Percentiles rank a stretch among this genome's conserved stretches.
Conservation (phyloP, 2,113 vertebrate species). For the Bos indicus region DNA sequence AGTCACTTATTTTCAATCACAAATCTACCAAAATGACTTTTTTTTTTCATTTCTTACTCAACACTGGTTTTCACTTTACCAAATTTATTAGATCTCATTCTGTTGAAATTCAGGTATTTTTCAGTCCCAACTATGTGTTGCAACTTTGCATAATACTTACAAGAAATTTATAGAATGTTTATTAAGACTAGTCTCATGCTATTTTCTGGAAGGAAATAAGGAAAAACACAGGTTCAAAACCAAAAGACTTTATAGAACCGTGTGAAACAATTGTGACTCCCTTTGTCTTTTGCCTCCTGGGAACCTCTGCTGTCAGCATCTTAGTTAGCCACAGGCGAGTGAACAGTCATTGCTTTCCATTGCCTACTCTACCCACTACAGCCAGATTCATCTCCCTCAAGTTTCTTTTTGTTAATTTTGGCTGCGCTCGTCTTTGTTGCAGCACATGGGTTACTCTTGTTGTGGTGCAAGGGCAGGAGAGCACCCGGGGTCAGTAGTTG, state of each 20-base stretch:
- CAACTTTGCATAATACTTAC: neutral
- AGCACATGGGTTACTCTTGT: neutral
- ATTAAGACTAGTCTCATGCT: neutral
- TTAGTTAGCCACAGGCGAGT: neutral
- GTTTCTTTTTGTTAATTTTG: neutral
- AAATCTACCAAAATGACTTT: neutral
- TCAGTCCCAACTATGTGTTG: neutral
- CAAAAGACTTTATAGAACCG: neutral
- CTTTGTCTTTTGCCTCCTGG: neutral
- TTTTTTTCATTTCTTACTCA: neutral
- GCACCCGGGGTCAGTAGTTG: neutral
- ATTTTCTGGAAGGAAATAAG: neutral
- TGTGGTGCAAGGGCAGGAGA: neutral
- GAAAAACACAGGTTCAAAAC: neutral
- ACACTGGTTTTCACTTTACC: slow-evolving; percentile 13
- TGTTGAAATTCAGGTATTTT: neutral
- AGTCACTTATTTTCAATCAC: slow-evolving; percentile 26
- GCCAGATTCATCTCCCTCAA: neutral
- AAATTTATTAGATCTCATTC: neutral
- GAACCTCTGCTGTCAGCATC: rapidly evolving
- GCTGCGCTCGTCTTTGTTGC: rapidly evolving
- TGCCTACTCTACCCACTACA: neutral
- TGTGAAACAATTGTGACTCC: neutral
- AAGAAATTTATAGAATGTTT: neutral
- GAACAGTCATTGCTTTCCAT: neutral